These are phyloP conservation scores for Nezara viridula DNA, from an alignment of 2,888 invertebrate species.

Conservation along the genomic window DNA sequence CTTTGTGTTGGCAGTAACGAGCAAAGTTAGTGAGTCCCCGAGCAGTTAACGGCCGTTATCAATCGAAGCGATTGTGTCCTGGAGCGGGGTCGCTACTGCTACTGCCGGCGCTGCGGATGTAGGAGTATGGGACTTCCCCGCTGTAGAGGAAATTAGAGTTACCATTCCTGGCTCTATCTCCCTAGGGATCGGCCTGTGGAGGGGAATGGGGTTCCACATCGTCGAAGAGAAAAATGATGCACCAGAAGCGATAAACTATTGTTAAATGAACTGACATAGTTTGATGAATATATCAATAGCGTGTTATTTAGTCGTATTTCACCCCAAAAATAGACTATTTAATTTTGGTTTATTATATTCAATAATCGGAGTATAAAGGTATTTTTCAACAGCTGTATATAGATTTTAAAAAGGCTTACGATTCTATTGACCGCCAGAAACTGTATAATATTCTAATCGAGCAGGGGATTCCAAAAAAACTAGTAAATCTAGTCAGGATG, in stretches of 20 bases:
- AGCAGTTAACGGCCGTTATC: not conserved
- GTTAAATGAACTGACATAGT: too few relatives aligned
- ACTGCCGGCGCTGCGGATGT: not conserved
- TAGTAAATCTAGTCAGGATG: too few relatives aligned
- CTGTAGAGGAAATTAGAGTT: not conserved
- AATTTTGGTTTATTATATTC: too few relatives aligned
- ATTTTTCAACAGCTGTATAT: too few relatives aligned
- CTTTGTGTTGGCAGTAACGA: conserved; percentile 20
- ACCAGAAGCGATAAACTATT: not conserved
- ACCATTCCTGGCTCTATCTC: not conserved
- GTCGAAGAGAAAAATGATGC: not conserved
- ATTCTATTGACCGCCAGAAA: too few relatives aligned
- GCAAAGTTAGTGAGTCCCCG: not conserved
- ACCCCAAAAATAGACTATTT: too few relatives aligned
- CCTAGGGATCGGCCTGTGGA: not conserved
- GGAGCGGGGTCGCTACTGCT: not conserved
- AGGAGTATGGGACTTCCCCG: not conserved
- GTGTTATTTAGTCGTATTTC: too few relatives aligned
- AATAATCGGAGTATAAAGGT: too few relatives aligned
- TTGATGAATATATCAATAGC: too few relatives aligned
- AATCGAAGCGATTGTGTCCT: not conserved
- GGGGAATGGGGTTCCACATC: not conserved
- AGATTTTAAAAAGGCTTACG: too few relatives aligned
- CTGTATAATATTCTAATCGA: too few relatives aligned
- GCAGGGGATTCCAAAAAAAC: too few relatives aligned